Conservation (phyloP, 2,888 invertebrate genomes). For the Pandemis corylana region DNA sequence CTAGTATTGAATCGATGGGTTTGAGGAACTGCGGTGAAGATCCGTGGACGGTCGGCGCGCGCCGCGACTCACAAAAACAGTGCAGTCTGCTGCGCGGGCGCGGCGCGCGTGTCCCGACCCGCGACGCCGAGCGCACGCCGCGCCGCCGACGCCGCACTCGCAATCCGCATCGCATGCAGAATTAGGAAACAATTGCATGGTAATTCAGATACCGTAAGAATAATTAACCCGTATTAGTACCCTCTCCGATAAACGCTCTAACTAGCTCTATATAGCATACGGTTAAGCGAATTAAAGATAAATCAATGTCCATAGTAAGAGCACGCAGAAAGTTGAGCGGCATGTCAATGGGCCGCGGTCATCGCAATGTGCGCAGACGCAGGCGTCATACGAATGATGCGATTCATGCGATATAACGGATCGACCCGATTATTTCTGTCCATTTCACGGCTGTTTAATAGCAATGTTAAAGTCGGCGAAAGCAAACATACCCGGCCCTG, state of each 20-base stretch:
- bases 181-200: constrained; percentile 31
- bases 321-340: constrained; percentile 63
- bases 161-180: constrained; percentile 52
- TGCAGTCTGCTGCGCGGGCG: constrained; percentile 67
- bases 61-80: constrained; percentile 79
- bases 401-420: constrained; percentile 79
- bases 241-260: constrained; percentile 12
- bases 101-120: constrained; percentile 50
- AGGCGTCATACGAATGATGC: constrained; percentile 79
- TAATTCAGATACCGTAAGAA: constrained; percentile 26
- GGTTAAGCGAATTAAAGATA: constrained; percentile 67
- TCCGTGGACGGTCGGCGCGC: constrained; percentile 64
- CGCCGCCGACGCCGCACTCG: constrained; percentile 41
- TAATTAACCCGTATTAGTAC: constrained; percentile 28
- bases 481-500: constrained; percentile 83
- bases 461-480: constrained; percentile 83
- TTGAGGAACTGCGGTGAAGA: constrained; percentile 69
- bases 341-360: constrained; percentile 72
- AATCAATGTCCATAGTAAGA: constrained; percentile 70
- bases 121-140: constrained; percentile 29
- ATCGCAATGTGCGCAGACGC: constrained; percentile 68
- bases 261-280: constrained; percentile 41
- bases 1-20: constrained; percentile 71
- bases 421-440: constrained; percentile 84
- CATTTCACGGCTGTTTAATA: constrained; percentile 85